These are phyloP conservation scores for Falco columbarius DNA, from an alignment of 2,797 vertebrate species.

Conservation along the genomic window DNA sequence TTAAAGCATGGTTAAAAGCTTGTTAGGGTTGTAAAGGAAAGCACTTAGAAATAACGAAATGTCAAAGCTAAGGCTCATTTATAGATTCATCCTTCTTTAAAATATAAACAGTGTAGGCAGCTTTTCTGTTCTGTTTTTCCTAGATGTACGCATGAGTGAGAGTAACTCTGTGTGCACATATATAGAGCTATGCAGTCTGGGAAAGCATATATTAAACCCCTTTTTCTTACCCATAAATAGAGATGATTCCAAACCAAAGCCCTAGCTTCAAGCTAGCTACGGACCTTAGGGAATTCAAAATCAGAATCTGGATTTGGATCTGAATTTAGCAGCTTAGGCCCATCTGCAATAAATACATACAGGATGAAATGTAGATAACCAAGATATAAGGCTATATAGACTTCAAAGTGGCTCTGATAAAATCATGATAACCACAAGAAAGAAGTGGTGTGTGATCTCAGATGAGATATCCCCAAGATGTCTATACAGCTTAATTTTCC, in stretches of 20 bases:
- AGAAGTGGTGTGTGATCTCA: slow-evolving; percentile 70
- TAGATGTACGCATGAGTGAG: neutral
- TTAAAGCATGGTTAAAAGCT: neutral
- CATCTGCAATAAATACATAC: slow-evolving; percentile 74
- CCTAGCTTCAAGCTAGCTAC: slow-evolving; percentile 48
- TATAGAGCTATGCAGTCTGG: neutral
- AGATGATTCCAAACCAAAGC: slow-evolving; percentile 43
- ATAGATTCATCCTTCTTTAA: slow-evolving; percentile 19
- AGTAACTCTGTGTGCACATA: neutral
- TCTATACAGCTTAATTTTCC: slow-evolving; percentile 73
- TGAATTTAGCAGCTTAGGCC: slow-evolving; percentile 71
- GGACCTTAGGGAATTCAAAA: slow-evolving; percentile 69
- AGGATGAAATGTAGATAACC: slow-evolving; percentile 72
- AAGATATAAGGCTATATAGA: slow-evolving; percentile 73
- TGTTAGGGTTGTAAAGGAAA: neutral
- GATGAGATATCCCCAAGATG: slow-evolving; percentile 70
- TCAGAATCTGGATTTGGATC: slow-evolving; percentile 72
- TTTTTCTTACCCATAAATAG: slow-evolving; percentile 57
- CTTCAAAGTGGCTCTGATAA: slow-evolving; percentile 71
- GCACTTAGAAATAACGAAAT: neutral
- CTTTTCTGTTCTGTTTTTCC: slow-evolving; percentile 9
- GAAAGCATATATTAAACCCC: slow-evolving; percentile 42
- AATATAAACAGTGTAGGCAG: neutral
- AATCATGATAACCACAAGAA: slow-evolving; percentile 73
- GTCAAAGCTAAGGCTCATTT: neutral